A percentile compares a stretch with the other conserved stretches of the same genome.
These are phyloP conservation scores for Euzetes globulus DNA, from an alignment of 2,888 invertebrate species.

Conservation along the genomic window DNA sequence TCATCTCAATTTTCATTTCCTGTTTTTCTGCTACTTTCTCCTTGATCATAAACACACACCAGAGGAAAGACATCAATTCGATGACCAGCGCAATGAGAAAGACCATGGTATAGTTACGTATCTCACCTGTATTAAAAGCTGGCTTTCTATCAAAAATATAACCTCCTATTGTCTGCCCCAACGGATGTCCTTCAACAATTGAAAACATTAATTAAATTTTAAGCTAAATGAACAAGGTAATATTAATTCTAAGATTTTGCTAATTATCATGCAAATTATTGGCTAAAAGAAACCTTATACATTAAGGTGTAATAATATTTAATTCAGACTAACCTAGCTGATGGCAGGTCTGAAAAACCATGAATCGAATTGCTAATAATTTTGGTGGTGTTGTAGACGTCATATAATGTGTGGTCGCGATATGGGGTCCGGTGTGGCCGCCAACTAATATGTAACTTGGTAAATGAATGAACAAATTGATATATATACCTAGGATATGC, in stretches of 20 bases:
- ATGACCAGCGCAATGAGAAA: not conserved
- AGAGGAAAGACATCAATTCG: not conserved
- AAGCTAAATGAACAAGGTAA: not conserved
- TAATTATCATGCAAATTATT: no score
- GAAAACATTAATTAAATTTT: not conserved
- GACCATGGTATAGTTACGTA: not conserved
- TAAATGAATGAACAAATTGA: not conserved
- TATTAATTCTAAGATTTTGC: no score
- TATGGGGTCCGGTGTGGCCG: not conserved
- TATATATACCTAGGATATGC: not conserved
- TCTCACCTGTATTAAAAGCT: not conserved
- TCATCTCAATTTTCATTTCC: not conserved
- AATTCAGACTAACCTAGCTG: not conserved
- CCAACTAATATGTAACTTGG: no score
- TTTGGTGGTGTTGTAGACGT: not conserved
- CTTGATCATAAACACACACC: slow-evolving; percentile 1
- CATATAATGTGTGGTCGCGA: slow-evolving; percentile 7
- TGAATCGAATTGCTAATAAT: not conserved
- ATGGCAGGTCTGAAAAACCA: not conserved
- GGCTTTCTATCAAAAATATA: not conserved
- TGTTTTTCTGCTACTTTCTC: not conserved
- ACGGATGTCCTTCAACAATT: no score
- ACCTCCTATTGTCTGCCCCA: no score
- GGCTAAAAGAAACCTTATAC: not conserved
- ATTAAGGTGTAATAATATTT: not conserved